Percentiles rank a stretch among this genome's conserved stretches.
Conservation (phyloP, 2,113 vertebrate genomes). For the Natator depressus region DNA sequence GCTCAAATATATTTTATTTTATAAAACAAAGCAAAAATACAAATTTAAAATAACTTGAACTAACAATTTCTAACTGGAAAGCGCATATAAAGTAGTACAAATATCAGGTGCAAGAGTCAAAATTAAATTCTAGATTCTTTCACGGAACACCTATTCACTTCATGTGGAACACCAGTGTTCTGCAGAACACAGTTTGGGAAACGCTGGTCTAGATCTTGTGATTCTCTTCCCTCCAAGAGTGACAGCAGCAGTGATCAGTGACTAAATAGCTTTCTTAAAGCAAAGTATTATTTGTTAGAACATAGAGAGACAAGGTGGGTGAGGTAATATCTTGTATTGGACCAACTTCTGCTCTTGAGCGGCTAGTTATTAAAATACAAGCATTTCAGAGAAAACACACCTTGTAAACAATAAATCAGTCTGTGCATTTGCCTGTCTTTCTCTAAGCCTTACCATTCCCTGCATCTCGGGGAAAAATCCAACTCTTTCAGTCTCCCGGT, state of each 20-base stretch:
- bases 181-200: too few species aligned
- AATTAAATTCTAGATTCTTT: too few species aligned
- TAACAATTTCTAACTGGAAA: too few species aligned
- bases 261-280: not conserved
- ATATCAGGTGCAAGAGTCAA: too few species aligned
- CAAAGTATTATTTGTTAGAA: not conserved
- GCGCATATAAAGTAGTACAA: too few species aligned
- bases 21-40: too few species aligned
- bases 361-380: not conserved
- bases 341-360: not conserved
- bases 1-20: too few species aligned
- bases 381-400: not conserved
- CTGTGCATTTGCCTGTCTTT: not conserved
- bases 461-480: not conserved
- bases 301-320: not conserved
- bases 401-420: not conserved
- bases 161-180: too few species aligned
- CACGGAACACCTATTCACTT: too few species aligned
- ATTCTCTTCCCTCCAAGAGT: not conserved
- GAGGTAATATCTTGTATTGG: not conserved
- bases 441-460: not conserved
- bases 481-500: not conserved
- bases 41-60: too few species aligned
- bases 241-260: not conserved
- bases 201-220: not conserved